Evolutionary conservation across 2,888 invertebrate genomes (phyloP), one percentile per base, ranked within the genome.

Genomic region (Hipparchia sbordonii): DNA sequence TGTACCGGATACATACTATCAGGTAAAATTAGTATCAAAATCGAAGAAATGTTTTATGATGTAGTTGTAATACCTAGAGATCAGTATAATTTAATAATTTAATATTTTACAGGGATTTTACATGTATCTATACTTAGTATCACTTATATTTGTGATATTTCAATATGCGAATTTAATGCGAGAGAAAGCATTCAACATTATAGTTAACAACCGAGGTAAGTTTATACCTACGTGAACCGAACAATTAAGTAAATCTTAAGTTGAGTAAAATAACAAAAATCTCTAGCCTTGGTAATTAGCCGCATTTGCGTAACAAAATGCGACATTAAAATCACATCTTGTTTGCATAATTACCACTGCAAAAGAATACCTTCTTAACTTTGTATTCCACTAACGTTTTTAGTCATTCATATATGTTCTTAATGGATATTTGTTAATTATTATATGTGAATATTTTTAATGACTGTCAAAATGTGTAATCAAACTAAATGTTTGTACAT

Each of bases 101-200:
- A 60, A 65, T 60, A 10, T 59, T 76, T 91, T 93, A 77, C 94
- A 97, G 95, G 97, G 96, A 65, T 98, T 97, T 87, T 98, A 98
- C 88, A 93, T 97, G 62, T 98, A 97, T 84, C 91, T 98, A 62
- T 98, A 98, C 85, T 85, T 95, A 74, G 96, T 96, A 62, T 97
- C 97, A 80, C 96, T 98, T 70, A 84, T 95, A 33, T 98, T 97
- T 88, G 96, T 98, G 65, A 92, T 96, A 75, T 96, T 96, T 79
- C 95, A 97, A 85, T 97, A 96, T 84, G 94, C 95, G 9, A 95
- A 95, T 74, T 91, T 96, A 77, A 91, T 96, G 83, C 94, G 95
- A 48, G 95, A 95, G 82, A 95, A 95, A 79, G 95, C 96, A 51
- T 94, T 96, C 63, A 95, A 94, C 79, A 93, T 91, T 83, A 94